Evolutionary conservation across 2,113 vertebrate genomes (phyloP).

Genomic region (Narcine bancroftii): DNA sequence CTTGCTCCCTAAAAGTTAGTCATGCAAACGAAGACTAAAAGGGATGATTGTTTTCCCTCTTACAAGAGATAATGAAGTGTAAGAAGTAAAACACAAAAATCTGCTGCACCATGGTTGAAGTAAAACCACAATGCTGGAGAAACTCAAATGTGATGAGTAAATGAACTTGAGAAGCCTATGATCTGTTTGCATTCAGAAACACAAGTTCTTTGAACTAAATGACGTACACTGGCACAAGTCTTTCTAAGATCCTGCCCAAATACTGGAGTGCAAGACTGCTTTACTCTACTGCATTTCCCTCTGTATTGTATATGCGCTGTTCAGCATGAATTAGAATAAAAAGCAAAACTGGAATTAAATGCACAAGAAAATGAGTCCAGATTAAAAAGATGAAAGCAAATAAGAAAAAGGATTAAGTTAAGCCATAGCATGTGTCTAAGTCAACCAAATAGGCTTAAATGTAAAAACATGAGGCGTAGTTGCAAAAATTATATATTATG

Average conservation of each 20-base stretch:
- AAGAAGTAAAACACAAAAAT: too few relatives aligned
- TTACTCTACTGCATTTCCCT: background rate
- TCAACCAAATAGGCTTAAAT: background rate
- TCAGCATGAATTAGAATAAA: background rate
- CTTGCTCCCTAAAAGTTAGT: background rate
- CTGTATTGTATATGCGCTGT: background rate
- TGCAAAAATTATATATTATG: background rate
- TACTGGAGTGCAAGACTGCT: background rate
- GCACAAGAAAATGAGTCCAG: background rate
- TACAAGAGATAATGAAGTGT: background rate
- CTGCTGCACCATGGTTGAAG: too few relatives aligned
- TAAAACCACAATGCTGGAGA: too few relatives aligned
- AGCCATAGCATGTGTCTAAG: background rate
- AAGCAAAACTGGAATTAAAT: background rate
- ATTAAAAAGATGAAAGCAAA: background rate
- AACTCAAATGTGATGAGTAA: background rate
- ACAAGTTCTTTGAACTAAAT: background rate
- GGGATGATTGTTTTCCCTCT: background rate
- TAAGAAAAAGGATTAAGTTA: background rate
- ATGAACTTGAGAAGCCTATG: background rate
- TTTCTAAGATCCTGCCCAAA: background rate
- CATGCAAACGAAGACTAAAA: background rate
- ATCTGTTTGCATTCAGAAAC: background rate
- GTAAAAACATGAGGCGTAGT: background rate
- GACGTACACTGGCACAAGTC: background rate